Conservation (phyloP, 2,797 vertebrate species). For the Hypotaenidia philippensis region DNA sequence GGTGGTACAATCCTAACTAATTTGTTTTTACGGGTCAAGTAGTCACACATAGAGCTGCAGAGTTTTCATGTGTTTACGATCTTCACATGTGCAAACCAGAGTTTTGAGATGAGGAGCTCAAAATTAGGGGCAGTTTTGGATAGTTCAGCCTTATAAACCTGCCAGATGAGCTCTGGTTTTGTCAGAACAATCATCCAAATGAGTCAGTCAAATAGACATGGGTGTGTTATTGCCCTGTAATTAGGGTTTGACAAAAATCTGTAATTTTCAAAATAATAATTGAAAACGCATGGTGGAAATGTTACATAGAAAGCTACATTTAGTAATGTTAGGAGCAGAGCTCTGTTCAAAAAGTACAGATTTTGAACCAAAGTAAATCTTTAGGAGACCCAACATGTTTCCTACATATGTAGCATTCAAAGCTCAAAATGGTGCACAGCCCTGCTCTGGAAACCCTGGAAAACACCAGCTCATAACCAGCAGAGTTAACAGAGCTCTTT, state of each 20-base stretch:
- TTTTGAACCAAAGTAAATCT: slow-evolving; percentile 49
- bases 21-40: neutral
- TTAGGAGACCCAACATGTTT: slow-evolving; percentile 11
- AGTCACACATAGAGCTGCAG: neutral
- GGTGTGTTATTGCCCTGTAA: slow-evolving; percentile 65
- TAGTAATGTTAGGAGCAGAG: slow-evolving; percentile 39
- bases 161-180: slow-evolving; percentile 59
- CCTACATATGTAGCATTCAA: slow-evolving; percentile 35
- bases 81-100: slow-evolving; percentile 1
- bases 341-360: slow-evolving; percentile 48
- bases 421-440: neutral
- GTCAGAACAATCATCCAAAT: slow-evolving; percentile 72
- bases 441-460: neutral
- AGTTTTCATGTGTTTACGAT: neutral
- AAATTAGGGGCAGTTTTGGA: slow-evolving; percentile 34
- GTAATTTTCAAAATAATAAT: slow-evolving; percentile 78
- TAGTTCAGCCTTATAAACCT: slow-evolving; percentile 25
- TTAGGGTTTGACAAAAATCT: slow-evolving; percentile 73
- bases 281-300: slow-evolving; percentile 61
- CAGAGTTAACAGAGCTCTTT: neutral
- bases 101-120: neutral
- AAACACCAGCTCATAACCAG: neutral
- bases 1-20: neutral
- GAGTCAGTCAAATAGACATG: slow-evolving; percentile 69
- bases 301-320: slow-evolving; percentile 47